A percentile compares a stretch with the other conserved stretches of the same genome.
Conservation (phyloP, 2,113 vertebrate genomes). For the Sinocyclocheilus anshuiensis region DNA sequence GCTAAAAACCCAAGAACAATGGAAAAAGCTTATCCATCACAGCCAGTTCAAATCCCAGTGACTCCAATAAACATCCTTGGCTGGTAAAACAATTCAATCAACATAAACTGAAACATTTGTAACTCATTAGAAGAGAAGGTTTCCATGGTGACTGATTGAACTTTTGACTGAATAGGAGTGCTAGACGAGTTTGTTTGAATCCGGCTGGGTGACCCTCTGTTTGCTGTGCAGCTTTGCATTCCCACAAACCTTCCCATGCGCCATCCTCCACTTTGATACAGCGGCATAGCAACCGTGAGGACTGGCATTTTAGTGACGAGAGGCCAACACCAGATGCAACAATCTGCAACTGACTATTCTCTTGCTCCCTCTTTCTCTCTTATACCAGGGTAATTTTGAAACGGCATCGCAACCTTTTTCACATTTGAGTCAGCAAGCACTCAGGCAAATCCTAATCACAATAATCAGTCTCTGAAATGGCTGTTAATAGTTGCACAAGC, state of each 20-base stretch:
- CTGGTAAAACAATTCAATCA: slow-evolving; percentile 41
- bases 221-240: slow-evolving; percentile 52
- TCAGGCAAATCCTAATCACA: neutral
- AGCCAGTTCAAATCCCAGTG: neutral
- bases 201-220: slow-evolving; percentile 39
- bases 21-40: slow-evolving; percentile 16
- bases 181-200: slow-evolving; percentile 48
- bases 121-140: slow-evolving; percentile 32
- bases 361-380: slow-evolving; percentile 12
- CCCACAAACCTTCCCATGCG: slow-evolving; percentile 43
- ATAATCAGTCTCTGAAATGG: slow-evolving; percentile 12
- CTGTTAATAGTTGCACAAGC: neutral
- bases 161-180: slow-evolving; percentile 40
- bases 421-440: neutral
- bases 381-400: neutral
- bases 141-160: slow-evolving; percentile 38
- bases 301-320: slow-evolving; percentile 48
- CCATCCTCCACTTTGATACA: slow-evolving; percentile 45
- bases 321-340: slow-evolving; percentile 31
- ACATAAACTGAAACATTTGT: slow-evolving; percentile 33
- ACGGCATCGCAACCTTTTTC: neutral
- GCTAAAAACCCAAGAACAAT: neutral
- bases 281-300: slow-evolving; percentile 45
- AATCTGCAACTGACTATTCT: slow-evolving; percentile 7
- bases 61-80: slow-evolving; percentile 43